Percentiles rank a stretch among this genome's conserved stretches.
Conservation (phyloP, 2,888 invertebrate species). For the Parnassius smintheus region DNA sequence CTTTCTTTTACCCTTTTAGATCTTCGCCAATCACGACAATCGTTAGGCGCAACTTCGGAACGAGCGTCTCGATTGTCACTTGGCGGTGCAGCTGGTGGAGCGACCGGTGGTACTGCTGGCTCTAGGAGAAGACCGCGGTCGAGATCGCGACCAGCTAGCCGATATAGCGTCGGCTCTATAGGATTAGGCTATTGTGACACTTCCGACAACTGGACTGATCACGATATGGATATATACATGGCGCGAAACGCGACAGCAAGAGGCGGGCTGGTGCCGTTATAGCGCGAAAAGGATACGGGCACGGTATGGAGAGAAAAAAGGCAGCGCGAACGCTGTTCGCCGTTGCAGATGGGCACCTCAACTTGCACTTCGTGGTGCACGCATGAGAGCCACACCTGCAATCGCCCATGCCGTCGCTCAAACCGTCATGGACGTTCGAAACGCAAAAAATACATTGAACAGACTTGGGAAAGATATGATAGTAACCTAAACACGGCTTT, state of each 20-base stretch:
- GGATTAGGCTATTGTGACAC: slow-evolving; percentile 94
- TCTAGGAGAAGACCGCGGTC: slow-evolving; percentile 88
- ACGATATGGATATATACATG: slow-evolving; percentile 97
- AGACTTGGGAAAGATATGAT: slow-evolving; percentile 30
- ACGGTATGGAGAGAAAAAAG: slow-evolving; percentile 46
- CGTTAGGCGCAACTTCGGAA: slow-evolving; percentile 90
- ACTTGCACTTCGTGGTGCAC: slow-evolving; percentile 52
- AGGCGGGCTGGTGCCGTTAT: slow-evolving; percentile 92
- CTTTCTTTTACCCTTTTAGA: slow-evolving; percentile 71
- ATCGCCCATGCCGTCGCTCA: slow-evolving; percentile 33
- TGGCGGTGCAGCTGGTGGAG: slow-evolving; percentile 83
- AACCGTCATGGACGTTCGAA: slow-evolving; percentile 30
- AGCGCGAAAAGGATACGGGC: slow-evolving; percentile 60
- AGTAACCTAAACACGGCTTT: background rate
- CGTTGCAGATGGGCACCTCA: slow-evolving; percentile 41
- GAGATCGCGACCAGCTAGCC: slow-evolving; percentile 89
- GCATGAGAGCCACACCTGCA: slow-evolving; percentile 42
- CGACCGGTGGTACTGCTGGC: slow-evolving; percentile 82
- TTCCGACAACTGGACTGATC: slow-evolving; percentile 96
- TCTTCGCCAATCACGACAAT: slow-evolving; percentile 92
- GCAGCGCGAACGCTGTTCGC: slow-evolving; percentile 48
- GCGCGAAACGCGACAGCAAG: slow-evolving; percentile 93
- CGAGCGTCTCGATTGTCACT: slow-evolving; percentile 89
- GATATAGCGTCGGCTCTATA: slow-evolving; percentile 90
- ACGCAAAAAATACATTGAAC: slow-evolving; percentile 28